Conservation (phyloP, 2,113 vertebrate genomes). For the Colossoma macropomum region DNA sequence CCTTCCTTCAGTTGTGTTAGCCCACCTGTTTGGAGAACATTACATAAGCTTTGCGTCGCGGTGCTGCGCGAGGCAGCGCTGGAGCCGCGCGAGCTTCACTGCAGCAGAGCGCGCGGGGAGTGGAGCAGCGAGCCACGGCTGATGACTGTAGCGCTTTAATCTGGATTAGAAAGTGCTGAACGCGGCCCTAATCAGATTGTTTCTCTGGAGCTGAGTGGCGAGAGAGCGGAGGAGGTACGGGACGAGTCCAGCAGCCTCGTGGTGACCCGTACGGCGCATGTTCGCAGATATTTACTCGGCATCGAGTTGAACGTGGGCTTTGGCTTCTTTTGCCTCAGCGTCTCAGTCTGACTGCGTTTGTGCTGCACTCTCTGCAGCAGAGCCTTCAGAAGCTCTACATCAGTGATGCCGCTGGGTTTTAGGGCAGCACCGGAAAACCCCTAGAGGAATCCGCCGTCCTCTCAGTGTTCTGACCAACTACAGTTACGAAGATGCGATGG, state of each 20-base stretch:
- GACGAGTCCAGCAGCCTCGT: background rate
- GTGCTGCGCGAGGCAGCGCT: conserved; percentile 4
- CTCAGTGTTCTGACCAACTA: background rate
- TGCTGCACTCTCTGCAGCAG: background rate
- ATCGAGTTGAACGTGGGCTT: background rate
- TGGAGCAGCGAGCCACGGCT: background rate
- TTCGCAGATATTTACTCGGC: background rate
- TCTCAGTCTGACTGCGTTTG: background rate
- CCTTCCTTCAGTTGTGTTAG: no score
- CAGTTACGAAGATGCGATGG: background rate
- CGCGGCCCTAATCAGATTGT: conserved; percentile 1
- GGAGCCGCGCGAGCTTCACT: conserved; percentile 6
- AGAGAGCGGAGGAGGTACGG: background rate
- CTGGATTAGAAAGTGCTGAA: conserved; percentile 28
- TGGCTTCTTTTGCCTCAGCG: background rate
- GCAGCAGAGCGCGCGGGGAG: conserved; percentile 1
- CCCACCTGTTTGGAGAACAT: background rate
- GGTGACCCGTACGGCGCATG: background rate
- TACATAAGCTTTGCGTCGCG: conserved; percentile 16
- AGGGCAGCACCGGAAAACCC: background rate
- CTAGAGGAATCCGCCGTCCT: background rate
- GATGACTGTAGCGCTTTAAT: conserved; percentile 21
- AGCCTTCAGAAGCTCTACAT: background rate
- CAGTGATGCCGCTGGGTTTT: background rate
- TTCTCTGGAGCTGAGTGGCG: background rate